Percentiles rank a stretch among this genome's conserved stretches.
Conservation (phyloP, 2,888 invertebrate genomes). For the Drosophila planitibia region DNA sequence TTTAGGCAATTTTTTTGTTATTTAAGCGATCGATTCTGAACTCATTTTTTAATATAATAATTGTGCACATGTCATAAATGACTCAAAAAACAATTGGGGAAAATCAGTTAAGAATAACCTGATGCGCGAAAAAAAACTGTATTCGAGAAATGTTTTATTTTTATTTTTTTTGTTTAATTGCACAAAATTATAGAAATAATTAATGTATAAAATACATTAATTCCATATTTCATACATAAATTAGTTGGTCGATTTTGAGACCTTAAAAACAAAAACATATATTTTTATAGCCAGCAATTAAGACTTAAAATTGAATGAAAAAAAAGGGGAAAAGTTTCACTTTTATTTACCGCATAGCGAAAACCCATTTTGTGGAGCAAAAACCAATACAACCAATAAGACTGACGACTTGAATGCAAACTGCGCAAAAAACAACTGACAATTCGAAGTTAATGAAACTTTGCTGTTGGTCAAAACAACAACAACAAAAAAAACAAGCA, state of each 20-base stretch:
- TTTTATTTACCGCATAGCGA: neutral
- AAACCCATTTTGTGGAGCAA: slow-evolving; percentile 3
- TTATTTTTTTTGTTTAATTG: neutral
- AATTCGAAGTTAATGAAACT: neutral
- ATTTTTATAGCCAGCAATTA: neutral
- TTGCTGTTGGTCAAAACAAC: neutral
- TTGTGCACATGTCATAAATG: neutral
- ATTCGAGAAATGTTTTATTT: neutral
- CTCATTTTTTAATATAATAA: neutral
- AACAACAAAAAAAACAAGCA: neutral
- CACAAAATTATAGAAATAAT: neutral
- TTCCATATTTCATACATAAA: neutral
- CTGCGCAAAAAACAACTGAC: neutral
- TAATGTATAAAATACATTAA: neutral
- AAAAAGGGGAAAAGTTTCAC: neutral
- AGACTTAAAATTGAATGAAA: neutral
- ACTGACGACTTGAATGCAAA: slow-evolving; percentile 1
- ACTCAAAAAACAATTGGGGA: neutral
- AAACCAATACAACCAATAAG: neutral
- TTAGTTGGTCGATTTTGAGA: neutral
- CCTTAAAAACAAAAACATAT: neutral
- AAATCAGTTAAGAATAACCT: neutral
- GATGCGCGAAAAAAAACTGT: neutral
- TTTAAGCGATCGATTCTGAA: neutral
- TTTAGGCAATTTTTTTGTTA: neutral